Evolutionary conservation across 2,113 vertebrate genomes (phyloP), one percentile per base, ranked within the genome.

Genomic region (Forbesichthys papilliferus): DNA sequence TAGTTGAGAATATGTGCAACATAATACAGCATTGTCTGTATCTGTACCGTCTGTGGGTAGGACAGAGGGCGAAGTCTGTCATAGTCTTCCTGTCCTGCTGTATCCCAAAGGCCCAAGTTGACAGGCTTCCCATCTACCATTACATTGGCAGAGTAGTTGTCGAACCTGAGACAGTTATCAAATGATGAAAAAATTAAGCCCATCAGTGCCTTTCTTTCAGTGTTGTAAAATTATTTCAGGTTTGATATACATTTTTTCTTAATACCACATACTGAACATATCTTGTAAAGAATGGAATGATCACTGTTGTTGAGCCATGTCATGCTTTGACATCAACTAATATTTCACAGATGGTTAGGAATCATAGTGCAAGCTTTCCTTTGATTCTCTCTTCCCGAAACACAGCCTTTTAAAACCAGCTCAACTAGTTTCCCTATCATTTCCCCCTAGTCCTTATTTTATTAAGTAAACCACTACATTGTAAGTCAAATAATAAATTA

Each of bases 111-210:
- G 55, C 97, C 96, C 89, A 99, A 90, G 62, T 99, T 98, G 70
- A 98, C 97, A 0, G 97, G 97, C 80, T 99, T 99, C 5, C 97
- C 97, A 87, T 99, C 97, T 66, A 98, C 97, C 97, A 99, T 99
- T 70, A 99, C 97, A 93, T 99, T 99, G 82, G 97, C 97, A 57
- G 97, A 99, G 79, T 98, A 98, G 91, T 99, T 99, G 89, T 98
- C 97, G 54, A 98, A 99, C 79, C 97, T 98, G 77, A 65, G 48
- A 68, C 3, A 0, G 27, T 1, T 4, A 64, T 13, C 1, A 12
- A 13, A n/a, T 14, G n/a, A 46, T 61, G 9, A 13, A 14, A 13
- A 4, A 64, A 56, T 66, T 1, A 68, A 13, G 11, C 11, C 27
- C 27, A 27, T 27, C 2, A 27, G 48, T 61, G 12, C 5, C 9